Percentiles rank a stretch among this genome's conserved stretches.
phyloP scores from a whole-genome alignment of 2,888 invertebrate species.

The Pseudeuparius sepicola region DNA sequence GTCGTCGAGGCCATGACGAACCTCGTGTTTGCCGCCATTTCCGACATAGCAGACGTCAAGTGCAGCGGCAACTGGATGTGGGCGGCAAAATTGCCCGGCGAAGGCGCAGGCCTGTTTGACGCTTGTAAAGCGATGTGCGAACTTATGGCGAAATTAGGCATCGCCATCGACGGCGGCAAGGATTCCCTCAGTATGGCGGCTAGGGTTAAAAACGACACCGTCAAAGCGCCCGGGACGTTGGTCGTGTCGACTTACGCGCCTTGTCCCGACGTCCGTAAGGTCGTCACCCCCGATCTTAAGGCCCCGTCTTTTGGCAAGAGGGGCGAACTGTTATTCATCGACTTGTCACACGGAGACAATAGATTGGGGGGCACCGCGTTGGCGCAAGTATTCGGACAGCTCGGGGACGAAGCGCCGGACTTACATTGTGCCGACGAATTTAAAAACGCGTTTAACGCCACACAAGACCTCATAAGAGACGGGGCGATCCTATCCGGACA shows the following conservation, averaged over 20 bases:
- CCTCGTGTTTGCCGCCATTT: slow-evolving; percentile 65
- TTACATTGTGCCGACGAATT: slow-evolving; percentile 60
- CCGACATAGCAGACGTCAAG: slow-evolving; percentile 75
- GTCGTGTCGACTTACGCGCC: slow-evolving; percentile 96
- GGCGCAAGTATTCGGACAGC: slow-evolving; percentile 79
- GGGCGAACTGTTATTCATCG: slow-evolving; percentile 67
- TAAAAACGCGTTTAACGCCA: slow-evolving; percentile 67
- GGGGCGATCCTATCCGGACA: slow-evolving; percentile 73
- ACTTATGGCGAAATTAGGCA: slow-evolving; percentile 67
- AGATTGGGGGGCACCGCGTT: slow-evolving; percentile 87
- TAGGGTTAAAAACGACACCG: slow-evolving; percentile 57
- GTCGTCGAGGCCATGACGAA: slow-evolving; percentile 80
- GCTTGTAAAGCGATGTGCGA: slow-evolving; percentile 84
- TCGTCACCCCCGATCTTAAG: slow-evolving; percentile 87
- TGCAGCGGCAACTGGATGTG: slow-evolving; percentile 99
- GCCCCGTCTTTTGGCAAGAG: slow-evolving; percentile 48
- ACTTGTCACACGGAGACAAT: slow-evolving; percentile 61
- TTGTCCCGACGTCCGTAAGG: slow-evolving; percentile 75
- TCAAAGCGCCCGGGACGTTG: slow-evolving; percentile 77
- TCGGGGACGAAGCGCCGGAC: slow-evolving; percentile 61
- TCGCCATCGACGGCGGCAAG: slow-evolving; percentile 90
- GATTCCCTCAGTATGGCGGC: slow-evolving; percentile 98
- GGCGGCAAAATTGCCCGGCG: slow-evolving; percentile 90
- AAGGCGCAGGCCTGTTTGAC: slow-evolving; percentile 78
- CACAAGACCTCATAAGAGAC: slow-evolving; percentile 73